Base-by-base conservation (phyloP, 1,140 invertebrate genomes). In the Paralvinella palmiformis region DNA sequence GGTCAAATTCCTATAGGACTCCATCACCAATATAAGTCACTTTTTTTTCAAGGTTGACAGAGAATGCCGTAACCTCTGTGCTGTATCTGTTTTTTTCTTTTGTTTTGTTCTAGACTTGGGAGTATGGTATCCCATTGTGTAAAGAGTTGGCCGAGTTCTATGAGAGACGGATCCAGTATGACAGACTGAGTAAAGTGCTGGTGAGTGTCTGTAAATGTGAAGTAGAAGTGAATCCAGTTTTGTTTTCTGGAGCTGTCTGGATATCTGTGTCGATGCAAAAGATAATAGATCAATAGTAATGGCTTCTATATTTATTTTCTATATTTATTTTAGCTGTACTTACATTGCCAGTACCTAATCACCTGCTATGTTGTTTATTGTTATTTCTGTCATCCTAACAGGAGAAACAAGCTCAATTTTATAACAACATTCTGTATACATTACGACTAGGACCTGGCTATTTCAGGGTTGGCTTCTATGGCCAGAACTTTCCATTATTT, bases 41-140 rank as follows among this genome's bases (percentile, higher is more conserved):
- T n/a, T n/a, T n/a, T n/a, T n/a, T n/a, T n/a, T n/a, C n/a, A n/a
- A n/a, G n/a, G n/a, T n/a, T n/a, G n/a, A n/a, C n/a, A n/a, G n/a
- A n/a, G n/a, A n/a, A n/a, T n/a, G n/a, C n/a, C n/a, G n/a, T n/a
- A n/a, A n/a, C n/a, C n/a, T n/a, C n/a, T 59, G n/a, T 20, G 37
- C 10, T 41, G 37, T 41, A 10, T n/a, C 10, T 10, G 37, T 41
- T 10, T 41, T n/a, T 10, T 41, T 10, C 10, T 41, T 20, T 2
- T 59, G 44, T 58, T 53, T 55, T 44, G 59, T 83, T 79, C 24
- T 72, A 91, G 86, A 91, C 91, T 69, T 97, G 94, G 94, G 94
- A 98, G 75, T 92, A 95, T 82, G 93, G 93, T 0, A 88, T 97
- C 57, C 92, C 92, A 0, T 75, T 98, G 29, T 88, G 78, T 67